phyloP scores from a whole-genome alignment of 2,797 vertebrate genomes.

The Cyclopterus lumpus region DNA sequence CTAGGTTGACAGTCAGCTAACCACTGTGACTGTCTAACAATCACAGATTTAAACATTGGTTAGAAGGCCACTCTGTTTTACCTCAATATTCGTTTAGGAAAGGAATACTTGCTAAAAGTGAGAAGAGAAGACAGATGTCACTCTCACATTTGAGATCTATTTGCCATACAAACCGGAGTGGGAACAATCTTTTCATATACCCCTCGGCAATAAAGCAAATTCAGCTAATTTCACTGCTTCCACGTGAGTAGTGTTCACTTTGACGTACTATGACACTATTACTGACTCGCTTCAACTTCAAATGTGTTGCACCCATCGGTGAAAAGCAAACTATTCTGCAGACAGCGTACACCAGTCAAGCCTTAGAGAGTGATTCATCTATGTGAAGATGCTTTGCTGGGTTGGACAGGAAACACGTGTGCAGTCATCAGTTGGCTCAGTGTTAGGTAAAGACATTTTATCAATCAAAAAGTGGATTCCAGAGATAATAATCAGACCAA shows the following conservation, averaged over 20 bases:
- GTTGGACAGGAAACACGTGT: constrained; percentile 15
- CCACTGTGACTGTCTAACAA: neutral
- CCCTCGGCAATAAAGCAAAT: neutral
- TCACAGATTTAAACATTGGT: constrained; percentile 7
- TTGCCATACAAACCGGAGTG: neutral
- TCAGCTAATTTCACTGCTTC: neutral
- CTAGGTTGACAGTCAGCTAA: constrained; percentile 7
- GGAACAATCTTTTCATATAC: neutral
- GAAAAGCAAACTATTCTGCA: constrained; percentile 40
- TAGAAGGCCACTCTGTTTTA: neutral
- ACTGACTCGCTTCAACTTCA: constrained; percentile 6
- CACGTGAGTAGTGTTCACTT: neutral
- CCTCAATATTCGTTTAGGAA: neutral
- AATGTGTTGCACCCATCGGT: constrained; percentile 20
- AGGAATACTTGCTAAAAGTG: neutral
- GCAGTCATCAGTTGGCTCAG: constrained; percentile 24
- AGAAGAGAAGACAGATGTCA: neutral
- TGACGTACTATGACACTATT: neutral
- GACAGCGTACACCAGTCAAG: constrained; percentile 21
- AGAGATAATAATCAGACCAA: neutral
- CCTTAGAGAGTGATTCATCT: constrained; percentile 27
- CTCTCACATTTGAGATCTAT: neutral
- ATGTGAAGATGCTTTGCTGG: constrained; percentile 19
- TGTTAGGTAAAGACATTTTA: constrained; percentile 7
- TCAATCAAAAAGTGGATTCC: constrained; percentile 9